Base-by-base conservation (phyloP, 1,140 invertebrate genomes). In the Sinonovacula constricta region DNA sequence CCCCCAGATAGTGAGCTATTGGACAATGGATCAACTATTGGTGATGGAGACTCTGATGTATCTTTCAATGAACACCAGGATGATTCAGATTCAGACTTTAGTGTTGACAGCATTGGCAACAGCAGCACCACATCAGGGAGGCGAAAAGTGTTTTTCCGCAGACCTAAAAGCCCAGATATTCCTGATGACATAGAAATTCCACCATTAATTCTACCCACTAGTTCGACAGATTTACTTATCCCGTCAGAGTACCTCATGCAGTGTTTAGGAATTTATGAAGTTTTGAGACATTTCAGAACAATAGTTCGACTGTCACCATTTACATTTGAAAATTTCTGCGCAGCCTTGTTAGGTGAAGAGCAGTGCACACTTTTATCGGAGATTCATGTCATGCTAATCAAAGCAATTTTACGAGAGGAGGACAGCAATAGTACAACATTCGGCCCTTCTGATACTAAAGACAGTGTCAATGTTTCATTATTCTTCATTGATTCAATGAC, bases 281-380 rank as follows among this genome's bases (percentile, higher is more conserved):
- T 98, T 22, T 91, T 99, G 34, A 93, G 97, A 82, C 95, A 97
- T 88, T 99, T 98, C 90, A 93, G 96, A 82, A 95, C 95, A 84
- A 93, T 97, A 80, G 94, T 99, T 7, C 93, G 97, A 68, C 91
- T 99, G 3, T 97, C 97, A 18, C 97, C 97, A 57, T 99, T 98
- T 91, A 94, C 96, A 79, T 95, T 99, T 90, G 98, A 99, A 93
- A 97, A 99, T 91, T 96, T 99, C 88, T 97, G 97, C 93, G 95
- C 96, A 10, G 95, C 96, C 36, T 87, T 99, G n/a, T 93, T 95
- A 67, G 95, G 94, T 87, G 96, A 98, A 85, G 97, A 99, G 90
- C 96, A 98, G 90, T 97, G 95, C 83, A 95, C 94, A 88, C 91
- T 99, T 36, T 91, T 99, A 10, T 94, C 95, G 18, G 98, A 99